Conservation (phyloP, 2,888 invertebrate species). For the Seladonia tumulorum region DNA sequence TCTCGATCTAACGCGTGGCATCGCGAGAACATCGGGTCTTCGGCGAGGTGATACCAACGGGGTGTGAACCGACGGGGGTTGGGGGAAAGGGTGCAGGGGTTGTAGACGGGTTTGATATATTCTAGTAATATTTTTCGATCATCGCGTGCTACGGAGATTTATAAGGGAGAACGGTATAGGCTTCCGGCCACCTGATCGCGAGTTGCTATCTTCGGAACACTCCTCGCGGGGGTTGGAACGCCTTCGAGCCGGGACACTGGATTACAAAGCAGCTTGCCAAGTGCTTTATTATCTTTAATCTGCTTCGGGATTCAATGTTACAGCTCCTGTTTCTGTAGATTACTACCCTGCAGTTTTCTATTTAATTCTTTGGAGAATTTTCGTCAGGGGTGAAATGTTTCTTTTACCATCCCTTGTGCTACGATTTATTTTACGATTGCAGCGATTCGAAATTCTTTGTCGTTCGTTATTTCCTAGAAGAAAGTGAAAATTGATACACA, state of each 20-base stretch:
- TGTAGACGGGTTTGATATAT: constrained; percentile 84
- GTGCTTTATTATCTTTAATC: constrained; percentile 7
- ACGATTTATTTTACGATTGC: too few relatives aligned
- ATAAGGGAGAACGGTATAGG: constrained; percentile 76
- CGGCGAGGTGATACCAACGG: constrained; percentile 40
- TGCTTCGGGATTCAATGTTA: neutral
- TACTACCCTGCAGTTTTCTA: neutral
- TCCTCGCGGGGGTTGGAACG: neutral
- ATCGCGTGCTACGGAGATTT: constrained; percentile 84
- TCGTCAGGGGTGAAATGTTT: too few relatives aligned
- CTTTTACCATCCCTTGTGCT: too few relatives aligned
- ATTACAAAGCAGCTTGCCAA: neutral
- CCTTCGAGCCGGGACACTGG: neutral
- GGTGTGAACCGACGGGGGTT: neutral
- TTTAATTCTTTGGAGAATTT: neutral
- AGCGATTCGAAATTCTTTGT: too few relatives aligned
- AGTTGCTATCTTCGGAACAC: constrained; percentile 76
- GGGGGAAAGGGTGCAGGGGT: constrained; percentile 61
- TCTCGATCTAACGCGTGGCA: constrained; percentile 69
- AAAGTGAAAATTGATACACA: too few relatives aligned
- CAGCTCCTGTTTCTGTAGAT: neutral
- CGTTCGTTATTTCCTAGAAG: too few relatives aligned
- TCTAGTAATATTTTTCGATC: constrained; percentile 84
- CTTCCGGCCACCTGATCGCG: constrained; percentile 82
- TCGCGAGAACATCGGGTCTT: constrained; percentile 58